These are phyloP conservation scores for Boloria selene DNA, from an alignment of 2,888 invertebrate species.

Conservation along the genomic window DNA sequence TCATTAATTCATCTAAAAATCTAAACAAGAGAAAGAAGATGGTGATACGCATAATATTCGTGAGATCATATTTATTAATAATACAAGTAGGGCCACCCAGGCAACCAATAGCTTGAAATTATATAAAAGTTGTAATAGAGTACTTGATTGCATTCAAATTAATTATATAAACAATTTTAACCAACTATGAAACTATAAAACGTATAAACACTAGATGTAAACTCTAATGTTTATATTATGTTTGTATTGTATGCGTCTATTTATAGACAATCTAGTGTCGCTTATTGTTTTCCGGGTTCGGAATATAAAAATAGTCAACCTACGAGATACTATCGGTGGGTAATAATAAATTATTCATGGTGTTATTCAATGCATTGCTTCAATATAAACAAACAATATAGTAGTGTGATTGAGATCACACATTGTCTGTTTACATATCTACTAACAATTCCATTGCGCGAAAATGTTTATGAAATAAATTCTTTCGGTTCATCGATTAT, in stretches of 20 bases:
- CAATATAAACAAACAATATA: slow-evolving; percentile 38
- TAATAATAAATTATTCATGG: slow-evolving; percentile 36
- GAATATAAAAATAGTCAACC: slow-evolving; percentile 43
- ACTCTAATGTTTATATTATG: not conserved
- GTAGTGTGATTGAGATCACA: slow-evolving; percentile 40
- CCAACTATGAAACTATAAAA: too few species aligned
- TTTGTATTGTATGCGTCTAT: slow-evolving; percentile 36
- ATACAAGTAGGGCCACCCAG: too few species aligned
- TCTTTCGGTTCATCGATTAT: slow-evolving; percentile 32
- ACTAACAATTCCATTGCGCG: slow-evolving; percentile 47
- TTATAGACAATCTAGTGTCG: slow-evolving; percentile 37
- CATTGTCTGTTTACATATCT: slow-evolving; percentile 53
- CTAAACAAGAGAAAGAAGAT: too few species aligned
- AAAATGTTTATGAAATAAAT: slow-evolving; percentile 48
- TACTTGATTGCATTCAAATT: too few species aligned
- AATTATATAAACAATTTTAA: too few species aligned
- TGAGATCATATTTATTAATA: too few species aligned
- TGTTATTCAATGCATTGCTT: slow-evolving; percentile 32
- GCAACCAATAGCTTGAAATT: too few species aligned
- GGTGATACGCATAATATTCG: too few species aligned
- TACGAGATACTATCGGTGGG: slow-evolving; percentile 28
- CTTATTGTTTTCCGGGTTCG: slow-evolving; percentile 47
- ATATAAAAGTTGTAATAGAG: too few species aligned
- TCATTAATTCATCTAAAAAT: too few species aligned
- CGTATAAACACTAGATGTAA: too few species aligned